Conservation (phyloP, 2,797 vertebrate species). For the Neosilurus hyrtlii region DNA sequence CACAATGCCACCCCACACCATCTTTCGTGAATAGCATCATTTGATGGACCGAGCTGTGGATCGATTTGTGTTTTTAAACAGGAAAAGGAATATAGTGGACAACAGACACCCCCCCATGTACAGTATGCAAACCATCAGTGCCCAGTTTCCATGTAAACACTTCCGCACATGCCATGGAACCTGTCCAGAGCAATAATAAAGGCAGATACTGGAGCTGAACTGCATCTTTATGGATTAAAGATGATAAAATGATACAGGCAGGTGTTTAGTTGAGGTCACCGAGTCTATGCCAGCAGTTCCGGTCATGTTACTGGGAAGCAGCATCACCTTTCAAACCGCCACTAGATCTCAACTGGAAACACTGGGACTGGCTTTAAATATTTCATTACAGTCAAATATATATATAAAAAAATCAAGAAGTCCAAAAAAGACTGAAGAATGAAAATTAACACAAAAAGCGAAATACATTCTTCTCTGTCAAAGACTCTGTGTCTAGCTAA, state of each 20-base stretch:
- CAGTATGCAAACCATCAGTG: background rate
- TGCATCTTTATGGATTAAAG: background rate
- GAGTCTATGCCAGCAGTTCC: background rate
- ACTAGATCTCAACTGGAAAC: slow-evolving; percentile 20
- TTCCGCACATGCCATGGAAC: background rate
- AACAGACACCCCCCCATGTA: background rate
- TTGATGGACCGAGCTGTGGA: background rate
- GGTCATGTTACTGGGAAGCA: background rate
- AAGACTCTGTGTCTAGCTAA: background rate
- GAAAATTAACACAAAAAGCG: background rate
- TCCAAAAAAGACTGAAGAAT: background rate
- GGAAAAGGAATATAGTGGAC: background rate
- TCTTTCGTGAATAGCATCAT: background rate
- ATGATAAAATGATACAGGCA: background rate
- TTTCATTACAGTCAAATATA: slow-evolving; percentile 29
- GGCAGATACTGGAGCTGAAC: background rate
- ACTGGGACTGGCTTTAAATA: slow-evolving; percentile 34
- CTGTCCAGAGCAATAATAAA: background rate
- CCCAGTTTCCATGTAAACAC: background rate
- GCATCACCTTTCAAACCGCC: slow-evolving; percentile 28
- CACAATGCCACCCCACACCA: too few relatives aligned
- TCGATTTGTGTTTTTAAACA: background rate
- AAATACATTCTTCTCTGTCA: background rate
- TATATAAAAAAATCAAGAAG: background rate
- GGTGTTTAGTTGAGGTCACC: background rate